These are phyloP conservation scores for Speoplatyrhinus poulsoni DNA, from an alignment of 2,113 vertebrate genomes.

Conservation along the genomic window DNA sequence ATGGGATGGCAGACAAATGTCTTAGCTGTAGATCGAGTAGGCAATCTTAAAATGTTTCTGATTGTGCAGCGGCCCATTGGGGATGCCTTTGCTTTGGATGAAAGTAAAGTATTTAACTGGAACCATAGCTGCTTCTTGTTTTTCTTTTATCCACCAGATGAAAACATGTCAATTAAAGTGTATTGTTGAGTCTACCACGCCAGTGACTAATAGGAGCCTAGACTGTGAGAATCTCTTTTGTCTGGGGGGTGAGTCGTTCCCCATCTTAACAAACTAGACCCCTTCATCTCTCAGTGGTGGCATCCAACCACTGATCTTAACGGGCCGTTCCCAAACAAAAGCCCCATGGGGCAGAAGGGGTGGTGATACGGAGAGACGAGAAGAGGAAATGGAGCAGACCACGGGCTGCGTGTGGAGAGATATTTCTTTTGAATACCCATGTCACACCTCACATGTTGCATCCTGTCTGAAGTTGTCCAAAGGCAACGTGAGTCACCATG, in stretches of 20 bases:
- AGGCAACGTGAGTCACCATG: constrained; percentile 64
- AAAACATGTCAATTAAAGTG: constrained; percentile 35
- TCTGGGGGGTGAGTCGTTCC: constrained; percentile 42
- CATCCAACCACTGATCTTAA: constrained; percentile 62
- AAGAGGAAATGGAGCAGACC: constrained; percentile 57
- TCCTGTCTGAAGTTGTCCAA: constrained; percentile 58
- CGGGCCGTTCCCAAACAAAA: constrained; percentile 3
- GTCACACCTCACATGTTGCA: constrained; percentile 45
- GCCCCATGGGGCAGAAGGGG: constrained; percentile 43
- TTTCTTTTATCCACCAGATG: constrained; percentile 13
- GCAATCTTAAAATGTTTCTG: constrained; percentile 47
- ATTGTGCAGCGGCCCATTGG: constrained; percentile 3
- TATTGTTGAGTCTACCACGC: constrained; percentile 57
- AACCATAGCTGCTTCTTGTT: constrained; percentile 12
- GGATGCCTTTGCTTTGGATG: constrained; percentile 40
- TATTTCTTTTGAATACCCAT: constrained; percentile 10
- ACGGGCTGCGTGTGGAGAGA: constrained; percentile 19
- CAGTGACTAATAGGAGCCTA: constrained; percentile 63
- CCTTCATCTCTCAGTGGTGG: constrained; percentile 46
- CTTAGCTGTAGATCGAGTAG: constrained; percentile 21
- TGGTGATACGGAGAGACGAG: constrained; percentile 29
- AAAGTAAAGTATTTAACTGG: constrained; percentile 35
- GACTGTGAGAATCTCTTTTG: constrained; percentile 30
- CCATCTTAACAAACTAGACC: constrained; percentile 45
- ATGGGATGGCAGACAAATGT: constrained; percentile 37